Conservation (phyloP, 2,797 vertebrate species). For the Mareca strepera region DNA sequence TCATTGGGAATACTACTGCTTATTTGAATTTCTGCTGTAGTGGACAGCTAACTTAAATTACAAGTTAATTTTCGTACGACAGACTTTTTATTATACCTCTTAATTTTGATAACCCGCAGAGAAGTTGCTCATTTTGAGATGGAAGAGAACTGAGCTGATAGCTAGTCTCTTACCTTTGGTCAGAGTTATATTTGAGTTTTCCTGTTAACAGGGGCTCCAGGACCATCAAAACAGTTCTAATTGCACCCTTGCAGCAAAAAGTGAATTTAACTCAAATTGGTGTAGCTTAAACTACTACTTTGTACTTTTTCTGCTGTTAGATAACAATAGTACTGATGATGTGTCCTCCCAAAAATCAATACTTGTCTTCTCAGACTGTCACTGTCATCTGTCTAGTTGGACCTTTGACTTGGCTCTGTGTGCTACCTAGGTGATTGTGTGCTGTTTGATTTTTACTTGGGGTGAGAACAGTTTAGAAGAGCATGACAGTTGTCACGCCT, state of each 20-base stretch:
- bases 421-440: neutral
- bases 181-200: neutral
- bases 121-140: neutral
- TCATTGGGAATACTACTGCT: neutral
- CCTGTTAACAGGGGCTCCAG: neutral
- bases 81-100: too few species aligned
- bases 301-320: neutral
- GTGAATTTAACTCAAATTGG: neutral
- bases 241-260: neutral
- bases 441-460: neutral
- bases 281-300: neutral
- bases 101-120: neutral
- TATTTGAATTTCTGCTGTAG: neutral
- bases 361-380: neutral
- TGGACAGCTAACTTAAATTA: neutral
- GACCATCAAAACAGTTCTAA: neutral
- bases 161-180: neutral
- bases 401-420: neutral
- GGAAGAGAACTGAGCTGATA: neutral
- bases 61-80: neutral
- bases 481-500: neutral
- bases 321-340: neutral
- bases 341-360: neutral
- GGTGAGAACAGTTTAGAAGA: neutral
- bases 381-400: neutral